Evolutionary conservation across 2,797 vertebrate species (phyloP).

Genomic region (Synanceia verrucosa): DNA sequence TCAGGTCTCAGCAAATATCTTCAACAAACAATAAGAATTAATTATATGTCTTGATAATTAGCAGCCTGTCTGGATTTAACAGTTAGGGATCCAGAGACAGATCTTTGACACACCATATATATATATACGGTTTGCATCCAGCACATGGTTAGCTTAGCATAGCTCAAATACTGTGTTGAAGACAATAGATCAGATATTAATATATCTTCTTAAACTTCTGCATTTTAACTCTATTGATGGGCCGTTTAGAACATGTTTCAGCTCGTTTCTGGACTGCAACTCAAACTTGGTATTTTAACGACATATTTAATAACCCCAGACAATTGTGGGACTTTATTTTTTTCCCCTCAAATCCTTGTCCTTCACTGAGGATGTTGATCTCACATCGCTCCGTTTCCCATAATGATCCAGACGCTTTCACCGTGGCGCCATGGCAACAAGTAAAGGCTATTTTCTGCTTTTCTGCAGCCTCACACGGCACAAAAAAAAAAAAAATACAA

Average conservation of each 20-base stretch:
- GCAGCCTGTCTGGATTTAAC: background rate
- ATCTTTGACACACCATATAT: too few species aligned
- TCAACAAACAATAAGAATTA: background rate
- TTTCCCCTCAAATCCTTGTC: background rate
- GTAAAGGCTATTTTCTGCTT: constrained; percentile 41
- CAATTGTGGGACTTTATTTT: background rate
- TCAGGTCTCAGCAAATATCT: background rate
- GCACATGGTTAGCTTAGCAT: background rate
- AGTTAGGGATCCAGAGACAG: background rate
- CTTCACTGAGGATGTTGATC: background rate
- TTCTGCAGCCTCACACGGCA: constrained; percentile 8
- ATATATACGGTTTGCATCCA: background rate
- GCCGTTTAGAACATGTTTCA: background rate
- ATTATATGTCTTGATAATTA: background rate
- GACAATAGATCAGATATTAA: too few species aligned
- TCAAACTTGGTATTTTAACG: background rate
- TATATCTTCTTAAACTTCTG: background rate
- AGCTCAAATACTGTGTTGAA: background rate
- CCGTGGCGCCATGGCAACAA: constrained; percentile 61
- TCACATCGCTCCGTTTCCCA: constrained; percentile 15
- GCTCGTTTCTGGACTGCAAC: background rate
- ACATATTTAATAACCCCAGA: background rate
- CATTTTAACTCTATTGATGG: background rate
- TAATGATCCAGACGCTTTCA: constrained; percentile 28
- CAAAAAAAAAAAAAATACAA: constrained; percentile 9